Percentiles rank a stretch among this genome's conserved stretches.
These are phyloP conservation scores for Creontiades dilutus DNA, from an alignment of 2,888 invertebrate genomes.

Conservation along the genomic window DNA sequence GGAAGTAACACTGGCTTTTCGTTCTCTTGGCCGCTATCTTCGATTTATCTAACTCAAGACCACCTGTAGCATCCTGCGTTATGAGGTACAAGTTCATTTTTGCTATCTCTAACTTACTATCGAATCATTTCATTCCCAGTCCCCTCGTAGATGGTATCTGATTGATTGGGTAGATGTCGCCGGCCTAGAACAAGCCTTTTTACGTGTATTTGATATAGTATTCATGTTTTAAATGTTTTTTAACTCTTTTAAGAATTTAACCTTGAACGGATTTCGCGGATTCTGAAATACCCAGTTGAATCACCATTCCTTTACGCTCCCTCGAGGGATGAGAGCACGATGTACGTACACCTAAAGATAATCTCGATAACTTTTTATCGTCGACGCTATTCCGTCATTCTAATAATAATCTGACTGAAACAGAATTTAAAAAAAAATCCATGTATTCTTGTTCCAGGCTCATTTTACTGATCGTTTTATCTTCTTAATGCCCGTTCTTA, in stretches of 20 bases:
- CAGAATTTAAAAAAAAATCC: background rate
- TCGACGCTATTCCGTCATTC: background rate
- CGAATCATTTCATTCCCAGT: background rate
- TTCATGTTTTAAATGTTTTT: no score
- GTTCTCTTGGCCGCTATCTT: background rate
- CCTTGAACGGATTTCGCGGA: background rate
- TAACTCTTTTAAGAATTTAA: background rate
- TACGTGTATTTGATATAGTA: no score
- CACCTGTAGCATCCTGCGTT: constrained; percentile 6
- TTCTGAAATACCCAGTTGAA: background rate
- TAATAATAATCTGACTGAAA: background rate
- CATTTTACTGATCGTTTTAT: constrained; percentile 40
- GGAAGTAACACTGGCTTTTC: background rate
- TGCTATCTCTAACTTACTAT: background rate
- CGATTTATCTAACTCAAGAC: background rate
- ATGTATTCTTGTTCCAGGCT: constrained; percentile 44
- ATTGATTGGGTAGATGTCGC: no score
- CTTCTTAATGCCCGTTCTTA: background rate
- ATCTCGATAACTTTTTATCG: background rate
- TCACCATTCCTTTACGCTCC: background rate
- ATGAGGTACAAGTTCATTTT: background rate
- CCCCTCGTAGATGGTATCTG: no score
- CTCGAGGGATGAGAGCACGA: background rate
- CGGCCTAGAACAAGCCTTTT: no score
- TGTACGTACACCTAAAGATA: constrained; percentile 5